Base-by-base conservation (phyloP, 1,140 invertebrate genomes). In the Drosophila chauvacae region DNA sequence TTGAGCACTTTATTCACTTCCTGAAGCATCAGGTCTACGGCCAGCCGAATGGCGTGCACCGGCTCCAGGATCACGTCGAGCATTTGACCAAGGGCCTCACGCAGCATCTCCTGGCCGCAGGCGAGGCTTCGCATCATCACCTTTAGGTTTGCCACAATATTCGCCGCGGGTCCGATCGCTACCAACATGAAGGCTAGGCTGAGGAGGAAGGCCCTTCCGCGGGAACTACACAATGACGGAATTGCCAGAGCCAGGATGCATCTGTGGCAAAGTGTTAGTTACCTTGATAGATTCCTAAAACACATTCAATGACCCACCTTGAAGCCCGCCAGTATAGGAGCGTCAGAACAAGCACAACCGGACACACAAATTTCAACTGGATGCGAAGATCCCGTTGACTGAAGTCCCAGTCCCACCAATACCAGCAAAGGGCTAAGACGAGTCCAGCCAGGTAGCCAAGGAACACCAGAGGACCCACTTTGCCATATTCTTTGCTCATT, bases 41-140 rank as follows among this genome's bases (percentile, higher is more conserved):
- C 93, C 55, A 95, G 94, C 77, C 94, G 95, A 47, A 96, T 92
- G 0, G 95, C 94, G 60, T 94, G 93, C 87, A 96, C 94, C 16
- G 95, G 95, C 79, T 95, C 94, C 59, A 95, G 94, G n/a, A 95
- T 93, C 0, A 95, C 92, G 47, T 96, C 94, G 4, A 94, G 91
- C 45, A 97, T 93, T 65, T 95, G 92, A 73, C 94, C 93, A 0
- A 95, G 94, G 7, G 94, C 94, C 45, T 93, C 92, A 82, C 96
- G 96, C 60, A 96, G 92, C 92, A 96, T 94, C 86, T 96, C 96
- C 93, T 97, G 96, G 62, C 95, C 95, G 91, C 97, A 98, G 26
- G 95, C 95, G 42, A 97, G 90, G 47, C 95, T 96, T 80, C 97
- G 95, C 0, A 96, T 94, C 28, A 98, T 92, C 0, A 97, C 94